Evolutionary conservation across 2,888 invertebrate species (phyloP).

Genomic region (Tetanocera ferruginea): DNA sequence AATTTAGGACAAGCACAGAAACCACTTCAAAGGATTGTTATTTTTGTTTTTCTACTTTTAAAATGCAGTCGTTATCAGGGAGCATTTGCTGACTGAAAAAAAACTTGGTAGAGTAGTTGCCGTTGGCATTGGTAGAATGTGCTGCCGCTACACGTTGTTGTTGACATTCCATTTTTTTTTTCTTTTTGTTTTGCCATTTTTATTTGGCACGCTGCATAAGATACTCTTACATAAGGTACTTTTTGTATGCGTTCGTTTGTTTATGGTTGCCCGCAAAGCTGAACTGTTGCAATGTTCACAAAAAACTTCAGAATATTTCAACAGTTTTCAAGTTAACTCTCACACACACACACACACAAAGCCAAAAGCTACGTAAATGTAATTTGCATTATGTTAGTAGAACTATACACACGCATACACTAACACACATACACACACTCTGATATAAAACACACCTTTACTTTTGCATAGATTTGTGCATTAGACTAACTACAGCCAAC

Average conservation of each 20-base stretch:
- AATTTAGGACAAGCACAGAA: constrained; percentile 31
- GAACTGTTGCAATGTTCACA: background rate
- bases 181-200: background rate
- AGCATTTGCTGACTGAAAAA: background rate
- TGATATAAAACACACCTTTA: background rate
- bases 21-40: constrained; percentile 33
- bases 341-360: background rate
- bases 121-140: background rate
- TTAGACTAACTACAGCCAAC: background rate
- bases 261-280: background rate
- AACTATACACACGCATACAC: constrained; percentile 12
- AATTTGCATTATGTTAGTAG: constrained; percentile 1
- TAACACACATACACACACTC: background rate
- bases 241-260: background rate
- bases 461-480: background rate
- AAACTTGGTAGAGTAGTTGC: background rate
- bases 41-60: background rate
- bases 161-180: background rate
- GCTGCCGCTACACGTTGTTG: constrained; percentile 10
- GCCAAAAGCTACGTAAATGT: background rate
- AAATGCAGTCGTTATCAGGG: background rate
- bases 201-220: background rate
- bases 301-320: background rate
- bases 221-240: background rate
- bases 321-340: background rate